Evolutionary conservation across 1,140 invertebrate genomes (phyloP).

Genomic region (Ephestia elutella): DNA sequence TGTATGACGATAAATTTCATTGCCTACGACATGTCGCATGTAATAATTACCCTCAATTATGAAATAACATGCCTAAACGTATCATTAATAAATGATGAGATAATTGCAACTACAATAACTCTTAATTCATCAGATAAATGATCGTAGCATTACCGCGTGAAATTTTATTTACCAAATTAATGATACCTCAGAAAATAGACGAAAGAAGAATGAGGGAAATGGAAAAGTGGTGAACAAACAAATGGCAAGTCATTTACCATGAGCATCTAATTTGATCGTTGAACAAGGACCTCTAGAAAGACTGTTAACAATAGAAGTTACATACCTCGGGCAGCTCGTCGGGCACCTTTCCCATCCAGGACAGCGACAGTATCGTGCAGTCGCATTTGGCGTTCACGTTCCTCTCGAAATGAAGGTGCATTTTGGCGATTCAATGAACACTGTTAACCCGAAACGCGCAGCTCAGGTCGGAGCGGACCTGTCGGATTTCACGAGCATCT

Average conservation of each 20-base stretch:
- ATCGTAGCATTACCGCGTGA: background rate
- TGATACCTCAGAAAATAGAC: background rate
- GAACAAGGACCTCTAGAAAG: no score
- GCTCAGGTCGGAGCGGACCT: slow-evolving; percentile 21
- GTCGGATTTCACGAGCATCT: slow-evolving; percentile 11
- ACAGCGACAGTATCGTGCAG: slow-evolving; percentile 94
- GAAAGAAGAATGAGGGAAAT: background rate
- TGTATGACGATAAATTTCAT: background rate
- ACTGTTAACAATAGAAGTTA: background rate
- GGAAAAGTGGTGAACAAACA: background rate
- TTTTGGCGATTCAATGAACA: slow-evolving; percentile 52
- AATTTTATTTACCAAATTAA: background rate
- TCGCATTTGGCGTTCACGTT: slow-evolving; percentile 94
- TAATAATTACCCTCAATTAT: background rate
- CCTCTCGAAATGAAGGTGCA: slow-evolving; percentile 95
- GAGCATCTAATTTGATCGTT: background rate
- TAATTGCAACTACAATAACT: background rate
- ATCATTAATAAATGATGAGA: background rate
- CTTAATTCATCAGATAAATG: background rate
- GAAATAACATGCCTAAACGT: background rate
- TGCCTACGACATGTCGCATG: background rate
- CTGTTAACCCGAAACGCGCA: slow-evolving; percentile 13
- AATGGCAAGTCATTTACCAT: slow-evolving; percentile 4
- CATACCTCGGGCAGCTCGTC: slow-evolving; percentile 93
- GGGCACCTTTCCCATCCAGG: slow-evolving; percentile 98